Conservation (phyloP, 2,797 vertebrate species). For the Fundulus diaphanus region DNA sequence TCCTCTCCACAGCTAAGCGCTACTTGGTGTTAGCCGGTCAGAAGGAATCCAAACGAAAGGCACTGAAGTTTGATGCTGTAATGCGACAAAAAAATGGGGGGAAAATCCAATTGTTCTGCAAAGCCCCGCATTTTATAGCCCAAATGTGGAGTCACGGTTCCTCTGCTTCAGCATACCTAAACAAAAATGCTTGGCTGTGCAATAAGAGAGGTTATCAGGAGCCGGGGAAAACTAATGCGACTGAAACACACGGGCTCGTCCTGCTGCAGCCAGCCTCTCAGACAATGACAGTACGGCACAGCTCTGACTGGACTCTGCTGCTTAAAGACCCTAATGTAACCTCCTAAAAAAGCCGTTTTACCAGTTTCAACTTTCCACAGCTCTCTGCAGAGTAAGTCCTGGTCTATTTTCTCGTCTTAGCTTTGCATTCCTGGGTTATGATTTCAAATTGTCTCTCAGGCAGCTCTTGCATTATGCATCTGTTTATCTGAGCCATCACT, state of each 20-base stretch:
- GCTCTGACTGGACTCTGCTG: constrained; percentile 50
- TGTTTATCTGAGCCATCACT: constrained; percentile 69
- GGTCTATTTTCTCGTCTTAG: constrained; percentile 56
- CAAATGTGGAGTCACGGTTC: constrained; percentile 60
- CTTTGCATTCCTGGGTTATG: constrained; percentile 60
- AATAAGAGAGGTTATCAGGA: constrained; percentile 65
- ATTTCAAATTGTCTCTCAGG: constrained; percentile 68
- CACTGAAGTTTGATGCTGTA: background rate
- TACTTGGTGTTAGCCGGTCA: background rate
- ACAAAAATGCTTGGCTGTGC: constrained; percentile 66
- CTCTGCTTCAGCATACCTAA: constrained; percentile 72
- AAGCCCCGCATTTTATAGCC: constrained; percentile 46
- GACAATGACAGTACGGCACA: constrained; percentile 49
- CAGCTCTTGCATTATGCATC: constrained; percentile 75
- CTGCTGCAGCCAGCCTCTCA: constrained; percentile 33
- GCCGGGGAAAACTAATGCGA: constrained; percentile 54
- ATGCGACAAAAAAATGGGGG: background rate
- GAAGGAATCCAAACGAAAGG: background rate
- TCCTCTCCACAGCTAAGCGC: background rate
- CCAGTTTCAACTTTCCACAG: constrained; percentile 54
- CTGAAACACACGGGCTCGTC: constrained; percentile 49
- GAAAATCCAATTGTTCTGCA: background rate
- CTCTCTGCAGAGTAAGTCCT: constrained; percentile 50
- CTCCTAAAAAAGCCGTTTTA: constrained; percentile 33
- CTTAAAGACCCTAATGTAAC: constrained; percentile 41